Evolutionary conservation across 2,113 vertebrate genomes (phyloP).

Genomic region (Indicator indicator): DNA sequence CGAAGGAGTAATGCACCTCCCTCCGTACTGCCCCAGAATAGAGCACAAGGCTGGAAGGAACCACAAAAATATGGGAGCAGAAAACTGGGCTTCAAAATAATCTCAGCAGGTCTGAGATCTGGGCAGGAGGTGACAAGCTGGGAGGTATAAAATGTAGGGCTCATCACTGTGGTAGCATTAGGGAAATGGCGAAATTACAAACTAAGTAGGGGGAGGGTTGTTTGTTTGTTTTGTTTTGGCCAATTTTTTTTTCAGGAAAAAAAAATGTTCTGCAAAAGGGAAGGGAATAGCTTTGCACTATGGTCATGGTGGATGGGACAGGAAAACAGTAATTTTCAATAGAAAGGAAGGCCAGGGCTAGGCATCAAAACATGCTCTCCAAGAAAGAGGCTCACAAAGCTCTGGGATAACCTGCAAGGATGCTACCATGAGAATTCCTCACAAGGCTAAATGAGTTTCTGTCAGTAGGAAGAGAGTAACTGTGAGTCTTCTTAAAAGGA

Average conservation of each 20-base stretch:
- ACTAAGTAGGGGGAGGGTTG: no score
- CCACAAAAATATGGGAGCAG: not conserved
- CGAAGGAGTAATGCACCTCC: not conserved
- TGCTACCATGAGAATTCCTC: not conserved
- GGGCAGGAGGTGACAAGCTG: not conserved
- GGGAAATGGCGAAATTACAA: not conserved
- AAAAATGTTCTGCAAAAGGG: not conserved
- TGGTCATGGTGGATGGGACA: not conserved
- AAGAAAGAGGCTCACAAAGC: not conserved
- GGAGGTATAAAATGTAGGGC: not conserved
- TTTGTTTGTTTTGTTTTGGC: not conserved
- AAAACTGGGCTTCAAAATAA: not conserved
- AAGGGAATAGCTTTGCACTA: not conserved
- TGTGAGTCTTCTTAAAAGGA: not conserved
- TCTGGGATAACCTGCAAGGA: not conserved
- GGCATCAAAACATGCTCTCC: not conserved
- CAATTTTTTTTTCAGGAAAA: not conserved
- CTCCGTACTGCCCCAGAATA: fast-evolving
- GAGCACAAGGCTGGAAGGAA: not conserved
- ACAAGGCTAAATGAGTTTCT: not conserved
- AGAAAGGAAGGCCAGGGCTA: not conserved
- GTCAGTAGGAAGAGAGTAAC: not conserved
- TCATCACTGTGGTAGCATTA: not conserved
- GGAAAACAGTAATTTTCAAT: not conserved
- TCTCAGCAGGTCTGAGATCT: not conserved